phyloP scores from a whole-genome alignment of 2,888 invertebrate species.

The Aleiodes alternator region DNA sequence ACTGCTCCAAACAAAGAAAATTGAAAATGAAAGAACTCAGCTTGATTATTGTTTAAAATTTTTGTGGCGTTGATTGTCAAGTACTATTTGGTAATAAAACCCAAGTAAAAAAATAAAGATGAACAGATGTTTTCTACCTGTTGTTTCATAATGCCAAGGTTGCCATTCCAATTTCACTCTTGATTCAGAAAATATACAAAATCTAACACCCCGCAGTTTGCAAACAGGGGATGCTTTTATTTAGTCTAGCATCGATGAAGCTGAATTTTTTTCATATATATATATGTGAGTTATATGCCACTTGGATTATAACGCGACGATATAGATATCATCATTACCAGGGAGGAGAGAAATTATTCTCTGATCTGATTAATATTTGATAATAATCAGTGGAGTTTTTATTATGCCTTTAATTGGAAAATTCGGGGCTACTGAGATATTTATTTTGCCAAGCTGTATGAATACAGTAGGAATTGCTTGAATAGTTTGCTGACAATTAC shows the following conservation, averaged over 20 bases:
- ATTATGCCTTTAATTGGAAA: no score
- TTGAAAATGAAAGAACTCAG: not conserved
- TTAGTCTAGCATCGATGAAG: slow-evolving; percentile 65
- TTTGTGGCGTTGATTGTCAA: not conserved
- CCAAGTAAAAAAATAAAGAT: slow-evolving; percentile 12
- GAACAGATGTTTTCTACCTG: slow-evolving; percentile 58
- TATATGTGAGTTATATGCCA: no score
- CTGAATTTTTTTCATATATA: slow-evolving; percentile 6
- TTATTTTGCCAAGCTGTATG: not conserved
- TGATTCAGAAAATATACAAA: slow-evolving; percentile 73
- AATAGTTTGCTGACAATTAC: not conserved
- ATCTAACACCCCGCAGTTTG: slow-evolving; percentile 63
- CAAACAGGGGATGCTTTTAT: slow-evolving; percentile 70
- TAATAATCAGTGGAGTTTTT: no score
- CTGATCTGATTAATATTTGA: no score
- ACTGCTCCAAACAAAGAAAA: no score
- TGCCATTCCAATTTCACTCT: slow-evolving; percentile 66
- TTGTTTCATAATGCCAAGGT: slow-evolving; percentile 60
- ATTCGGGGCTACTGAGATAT: no score
- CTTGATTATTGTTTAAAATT: not conserved
- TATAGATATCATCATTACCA: no score
- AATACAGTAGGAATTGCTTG: not conserved
- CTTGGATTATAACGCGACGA: no score
- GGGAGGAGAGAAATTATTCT: no score
- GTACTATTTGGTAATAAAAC: not conserved